A percentile compares a stretch with the other conserved stretches of the same genome.
These are phyloP conservation scores for Prionace glauca DNA, from an alignment of 2,797 vertebrate genomes.

Conservation along the genomic window DNA sequence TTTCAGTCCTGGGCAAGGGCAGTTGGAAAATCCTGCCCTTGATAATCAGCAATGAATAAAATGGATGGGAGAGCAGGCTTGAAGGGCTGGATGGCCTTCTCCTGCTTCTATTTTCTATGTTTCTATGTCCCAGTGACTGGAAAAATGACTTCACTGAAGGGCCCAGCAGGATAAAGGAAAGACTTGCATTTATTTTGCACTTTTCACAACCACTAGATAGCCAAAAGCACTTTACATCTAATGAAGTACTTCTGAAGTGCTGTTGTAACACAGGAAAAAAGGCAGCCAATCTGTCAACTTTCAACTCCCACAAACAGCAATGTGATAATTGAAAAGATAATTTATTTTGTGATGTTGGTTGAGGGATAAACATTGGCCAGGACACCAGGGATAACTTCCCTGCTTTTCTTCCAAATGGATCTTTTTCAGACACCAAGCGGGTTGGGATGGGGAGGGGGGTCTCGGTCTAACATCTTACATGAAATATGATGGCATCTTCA, in stretches of 20 bases:
- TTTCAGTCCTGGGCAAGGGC: too few relatives aligned
- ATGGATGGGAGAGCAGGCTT: too few relatives aligned
- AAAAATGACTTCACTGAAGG: not conserved
- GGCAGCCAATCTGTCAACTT: too few relatives aligned
- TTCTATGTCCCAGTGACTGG: not conserved
- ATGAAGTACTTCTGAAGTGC: not conserved
- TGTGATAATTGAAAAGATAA: not conserved
- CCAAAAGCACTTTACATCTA: not conserved
- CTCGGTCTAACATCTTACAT: too few relatives aligned
- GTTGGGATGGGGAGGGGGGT: too few relatives aligned
- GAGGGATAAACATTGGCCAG: not conserved
- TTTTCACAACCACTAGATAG: not conserved
- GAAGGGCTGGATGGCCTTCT: too few relatives aligned
- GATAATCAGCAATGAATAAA: too few relatives aligned
- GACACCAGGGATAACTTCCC: not conserved
- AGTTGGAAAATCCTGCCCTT: too few relatives aligned
- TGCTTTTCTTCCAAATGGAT: too few relatives aligned
- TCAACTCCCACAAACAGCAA: not conserved
- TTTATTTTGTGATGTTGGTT: not conserved
- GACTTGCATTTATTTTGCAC: not conserved
- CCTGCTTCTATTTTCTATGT: too few relatives aligned
- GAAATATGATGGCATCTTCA: not conserved
- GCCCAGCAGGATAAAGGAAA: not conserved
- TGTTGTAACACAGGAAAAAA: not conserved
- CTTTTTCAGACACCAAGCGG: too few relatives aligned